Percentiles rank a stretch among this genome's conserved stretches.
Evolutionary conservation across 1,140 invertebrate genomes (phyloP).

Genomic region (Pogonomyrmex californicus): DNA sequence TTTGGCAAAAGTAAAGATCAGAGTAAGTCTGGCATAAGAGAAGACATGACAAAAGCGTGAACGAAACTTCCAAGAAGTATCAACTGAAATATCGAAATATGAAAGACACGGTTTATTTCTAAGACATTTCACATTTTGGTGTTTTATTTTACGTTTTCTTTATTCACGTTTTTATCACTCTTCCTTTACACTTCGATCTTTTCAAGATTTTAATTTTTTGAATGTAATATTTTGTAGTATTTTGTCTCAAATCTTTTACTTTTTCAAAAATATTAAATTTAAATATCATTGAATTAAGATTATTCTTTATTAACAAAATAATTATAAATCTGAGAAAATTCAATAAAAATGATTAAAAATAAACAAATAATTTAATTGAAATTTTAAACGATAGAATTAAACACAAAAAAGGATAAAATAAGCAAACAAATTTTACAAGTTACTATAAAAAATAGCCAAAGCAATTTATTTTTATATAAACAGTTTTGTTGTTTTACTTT

Average conservation of each 20-base stretch:
- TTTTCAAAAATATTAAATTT: background rate
- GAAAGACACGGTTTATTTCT: too few relatives aligned
- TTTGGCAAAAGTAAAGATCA: too few relatives aligned
- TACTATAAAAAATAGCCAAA: slow-evolving; percentile 55
- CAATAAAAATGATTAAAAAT: background rate
- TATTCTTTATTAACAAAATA: background rate
- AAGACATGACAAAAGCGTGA: too few relatives aligned
- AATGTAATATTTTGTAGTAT: background rate
- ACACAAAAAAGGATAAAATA: background rate
- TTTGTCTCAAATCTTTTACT: background rate
- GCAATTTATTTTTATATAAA: slow-evolving; percentile 50
- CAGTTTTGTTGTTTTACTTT: background rate
- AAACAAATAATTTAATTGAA: background rate
- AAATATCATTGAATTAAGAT: background rate
- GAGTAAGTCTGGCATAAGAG: too few relatives aligned
- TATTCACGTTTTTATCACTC: too few relatives aligned
- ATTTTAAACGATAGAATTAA: background rate
- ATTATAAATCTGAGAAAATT: background rate
- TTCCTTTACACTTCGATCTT: too few relatives aligned
- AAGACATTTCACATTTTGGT: too few relatives aligned
- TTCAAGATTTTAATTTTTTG: background rate
- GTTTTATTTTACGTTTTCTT: too few relatives aligned
- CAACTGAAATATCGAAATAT: too few relatives aligned
- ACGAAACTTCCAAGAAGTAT: too few relatives aligned
- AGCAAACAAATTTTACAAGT: slow-evolving; percentile 1